These are phyloP conservation scores for Eubasilissa regina DNA, from an alignment of 1,140 invertebrate species.

Conservation along the genomic window DNA sequence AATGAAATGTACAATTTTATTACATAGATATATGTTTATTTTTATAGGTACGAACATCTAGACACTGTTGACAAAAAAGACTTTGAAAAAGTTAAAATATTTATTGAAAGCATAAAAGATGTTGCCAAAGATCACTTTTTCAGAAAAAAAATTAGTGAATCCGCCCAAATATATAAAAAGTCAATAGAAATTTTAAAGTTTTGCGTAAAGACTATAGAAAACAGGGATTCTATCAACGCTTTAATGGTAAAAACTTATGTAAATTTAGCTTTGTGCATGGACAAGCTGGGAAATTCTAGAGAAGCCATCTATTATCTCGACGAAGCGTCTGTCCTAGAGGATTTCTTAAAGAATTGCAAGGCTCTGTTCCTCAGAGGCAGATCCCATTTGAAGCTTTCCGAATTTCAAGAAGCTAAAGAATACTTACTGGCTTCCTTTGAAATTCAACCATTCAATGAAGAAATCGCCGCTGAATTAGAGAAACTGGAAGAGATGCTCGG, in stretches of 20 bases:
- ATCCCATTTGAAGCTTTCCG: slow-evolving; percentile 6
- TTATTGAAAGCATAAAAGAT: slow-evolving; percentile 20
- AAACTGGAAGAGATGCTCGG: slow-evolving; percentile 10
- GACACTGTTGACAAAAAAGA: neutral
- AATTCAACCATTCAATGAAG: slow-evolving; percentile 15
- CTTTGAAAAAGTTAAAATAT: slow-evolving; percentile 13
- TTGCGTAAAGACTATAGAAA: neutral
- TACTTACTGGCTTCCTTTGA: neutral
- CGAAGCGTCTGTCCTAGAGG: slow-evolving; percentile 27
- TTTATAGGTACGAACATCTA: neutral
- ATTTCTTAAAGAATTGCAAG: slow-evolving; percentile 21
- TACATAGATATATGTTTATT: neutral
- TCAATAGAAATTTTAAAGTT: neutral
- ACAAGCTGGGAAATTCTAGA: slow-evolving; percentile 8
- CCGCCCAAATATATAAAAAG: slow-evolving; percentile 14
- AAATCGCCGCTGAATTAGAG: slow-evolving; percentile 10
- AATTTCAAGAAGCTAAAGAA: slow-evolving; percentile 16
- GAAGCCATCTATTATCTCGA: slow-evolving; percentile 21
- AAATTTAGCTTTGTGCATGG: slow-evolving; percentile 41
- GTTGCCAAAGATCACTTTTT: slow-evolving; percentile 28
- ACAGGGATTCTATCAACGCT: slow-evolving; percentile 19
- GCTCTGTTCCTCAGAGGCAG: slow-evolving; percentile 12
- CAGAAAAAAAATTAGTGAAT: slow-evolving; percentile 5
- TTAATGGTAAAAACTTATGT: slow-evolving; percentile 28
- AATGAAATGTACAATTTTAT: neutral